Evolutionary conservation across 2,113 vertebrate species (phyloP).

Genomic region (Podarcis cretensis): DNA sequence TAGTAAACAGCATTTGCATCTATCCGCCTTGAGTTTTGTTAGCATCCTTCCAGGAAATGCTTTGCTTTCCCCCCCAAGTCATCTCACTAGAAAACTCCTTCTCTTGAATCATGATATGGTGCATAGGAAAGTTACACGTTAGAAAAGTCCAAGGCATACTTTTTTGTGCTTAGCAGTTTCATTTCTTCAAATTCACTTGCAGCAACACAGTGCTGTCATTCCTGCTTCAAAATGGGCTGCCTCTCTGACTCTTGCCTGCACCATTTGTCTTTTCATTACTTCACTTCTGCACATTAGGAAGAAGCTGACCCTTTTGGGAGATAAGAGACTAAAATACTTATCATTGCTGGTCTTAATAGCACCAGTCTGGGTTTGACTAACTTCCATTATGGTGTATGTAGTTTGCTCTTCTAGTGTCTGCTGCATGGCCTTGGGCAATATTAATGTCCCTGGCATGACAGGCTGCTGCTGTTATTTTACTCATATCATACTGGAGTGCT

Average conservation of each 20-base stretch:
- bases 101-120: fast-evolving
- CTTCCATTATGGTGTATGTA: conserved; percentile 26
- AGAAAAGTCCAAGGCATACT: neutral
- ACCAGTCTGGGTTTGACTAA: neutral
- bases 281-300: neutral
- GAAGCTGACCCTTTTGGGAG: neutral
- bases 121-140: neutral
- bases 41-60: neutral
- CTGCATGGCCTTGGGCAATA: conserved; percentile 48
- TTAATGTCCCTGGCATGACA: conserved; percentile 45
- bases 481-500: conserved; percentile 5
- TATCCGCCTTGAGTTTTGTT: conserved; percentile 34
- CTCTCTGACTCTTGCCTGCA: neutral
- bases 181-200: conserved; percentile 14
- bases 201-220: neutral
- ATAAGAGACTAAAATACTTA: neutral
- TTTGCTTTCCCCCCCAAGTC: fast-evolving
- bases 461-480: conserved; percentile 24
- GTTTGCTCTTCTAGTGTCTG: conserved; percentile 59
- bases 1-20: neutral
- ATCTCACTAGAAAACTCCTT: neutral
- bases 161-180: neutral
- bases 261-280: neutral
- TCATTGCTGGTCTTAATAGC: conserved; percentile 15
- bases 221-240: neutral